Evolutionary conservation across 2,113 vertebrate genomes (phyloP), one percentile per base, ranked within the genome.

Genomic region (Otolemur garnettii): DNA sequence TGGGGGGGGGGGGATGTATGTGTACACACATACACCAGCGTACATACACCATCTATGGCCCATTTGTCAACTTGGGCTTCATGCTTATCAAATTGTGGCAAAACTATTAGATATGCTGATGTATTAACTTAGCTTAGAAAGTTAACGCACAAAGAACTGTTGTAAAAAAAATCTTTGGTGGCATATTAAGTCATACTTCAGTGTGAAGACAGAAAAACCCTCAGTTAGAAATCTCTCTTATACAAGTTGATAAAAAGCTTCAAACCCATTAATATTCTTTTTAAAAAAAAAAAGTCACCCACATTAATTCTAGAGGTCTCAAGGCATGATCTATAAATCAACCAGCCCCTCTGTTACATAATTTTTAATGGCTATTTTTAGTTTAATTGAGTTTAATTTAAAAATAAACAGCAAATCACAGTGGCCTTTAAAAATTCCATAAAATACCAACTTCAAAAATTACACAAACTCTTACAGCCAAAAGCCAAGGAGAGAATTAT

Each of bases 381-480:
- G 38, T 38, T 38, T 38, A 38, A 38, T 38, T 38, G 38, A 38
- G 38, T 38, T 38, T 50, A 80, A 71, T 94, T 79, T 72, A 18
- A 69, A 74, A 45, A 91, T n/a, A 45, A 82, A 85, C 1, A 60
- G n/a, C 13, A 72, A 80, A 68, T 85, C 28, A 95, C n/a, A 95
- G 57, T 86, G 60, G 26, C 86, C 69, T 77, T 93, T 83, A 14
- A 64, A 75, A 97, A 60, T 53, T 88, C 68, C 96, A 35, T 95
- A 80, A 95, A 97, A 94, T 83, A 91, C 35, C 66, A 87, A 94
- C 93, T 91, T 79, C 33, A 88, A 17, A 97, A 35, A 82, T 92
- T 78, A 94, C n/a, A 92, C 57, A 95, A 81, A 55, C 90, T 75
- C 33, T 91, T 72, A 78, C 1, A 80, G 87, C 33, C 42, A 96